Base-by-base conservation (phyloP, 1,140 invertebrate species). In the Euschistus heros region DNA sequence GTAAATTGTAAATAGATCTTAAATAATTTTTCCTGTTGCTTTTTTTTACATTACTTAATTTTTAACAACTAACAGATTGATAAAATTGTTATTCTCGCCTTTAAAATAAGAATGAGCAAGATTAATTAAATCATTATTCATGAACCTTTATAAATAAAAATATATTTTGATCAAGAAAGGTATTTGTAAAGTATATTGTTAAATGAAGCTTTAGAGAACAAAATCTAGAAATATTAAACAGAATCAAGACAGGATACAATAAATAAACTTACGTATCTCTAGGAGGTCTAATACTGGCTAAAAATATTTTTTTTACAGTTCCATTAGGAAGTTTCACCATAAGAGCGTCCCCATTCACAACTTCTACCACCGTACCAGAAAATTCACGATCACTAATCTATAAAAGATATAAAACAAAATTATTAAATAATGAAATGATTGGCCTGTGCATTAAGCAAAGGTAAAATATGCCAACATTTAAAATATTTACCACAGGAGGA, bases 201-300 rank as follows among this genome's bases (percentile, higher is more conserved):
- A n/a, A n/a, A n/a, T n/a, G n/a, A n/a, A n/a, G n/a, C n/a, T n/a
- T n/a, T n/a, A n/a, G n/a, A n/a, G n/a, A n/a, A n/a, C n/a, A n/a
- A n/a, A n/a, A n/a, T n/a, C n/a, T n/a, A n/a, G n/a, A 44, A 18
- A 63, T 18, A 63, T 46, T 47, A 17, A 17, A 46, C 20, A 63
- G 18, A 27, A 33, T 33, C n/a, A 44, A 20, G 22, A 63, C 20
- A 47, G 13, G 15, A 47, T 18, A 47, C 47, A 63, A n/a, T 2
- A 26, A 20, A 33, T 22, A 15, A 15, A 60, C 55, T 44, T 47
- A 46, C 33, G 26, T 18, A 57, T 87, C 82, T 79, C 88, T 85
- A 63, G 96, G 96, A 61, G 95, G 91, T 71, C 94, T 82, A 71
- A 99, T 91, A 71, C 94, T 97, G 18, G 96, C 89, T 42, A 99